phyloP scores from a whole-genome alignment of 2,888 invertebrate species.

The Agelastica alni region DNA sequence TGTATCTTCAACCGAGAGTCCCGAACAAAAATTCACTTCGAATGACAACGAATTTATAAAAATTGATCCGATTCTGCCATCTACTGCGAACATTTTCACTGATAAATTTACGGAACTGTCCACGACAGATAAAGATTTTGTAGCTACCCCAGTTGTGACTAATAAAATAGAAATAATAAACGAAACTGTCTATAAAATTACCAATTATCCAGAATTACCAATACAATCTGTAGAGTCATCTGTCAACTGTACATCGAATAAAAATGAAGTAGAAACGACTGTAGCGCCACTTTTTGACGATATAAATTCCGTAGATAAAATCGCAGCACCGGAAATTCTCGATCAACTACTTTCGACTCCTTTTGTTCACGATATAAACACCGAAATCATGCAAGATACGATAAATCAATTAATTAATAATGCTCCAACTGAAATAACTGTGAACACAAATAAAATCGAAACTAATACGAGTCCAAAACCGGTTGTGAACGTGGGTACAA shows the following conservation, averaged over 20 bases:
- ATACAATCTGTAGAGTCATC: conserved; percentile 16
- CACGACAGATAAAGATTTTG: neutral
- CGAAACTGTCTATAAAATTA: neutral
- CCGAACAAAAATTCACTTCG: neutral
- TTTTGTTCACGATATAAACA: neutral
- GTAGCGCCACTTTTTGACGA: conserved; percentile 2
- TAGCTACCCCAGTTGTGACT: neutral
- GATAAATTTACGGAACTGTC: conserved; percentile 1
- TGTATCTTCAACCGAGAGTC: neutral
- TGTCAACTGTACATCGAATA: conserved; percentile 13
- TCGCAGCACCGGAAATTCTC: conserved; percentile 12
- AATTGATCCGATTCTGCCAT: neutral
- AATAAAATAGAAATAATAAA: neutral
- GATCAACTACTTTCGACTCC: conserved; percentile 14
- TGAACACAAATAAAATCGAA: neutral
- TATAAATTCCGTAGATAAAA: conserved; percentile 12
- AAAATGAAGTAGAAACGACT: conserved; percentile 11
- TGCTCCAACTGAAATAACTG: neutral
- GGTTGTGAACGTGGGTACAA: neutral
- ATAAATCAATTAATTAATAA: neutral
- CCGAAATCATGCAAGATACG: neutral
- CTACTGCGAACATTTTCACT: too few relatives aligned
- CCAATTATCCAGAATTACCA: conserved; percentile 7
- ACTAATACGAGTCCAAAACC: neutral
- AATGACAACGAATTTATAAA: neutral